These are phyloP conservation scores for Novumbra hubbsi DNA, from an alignment of 2,797 vertebrate species.

Conservation along the genomic window DNA sequence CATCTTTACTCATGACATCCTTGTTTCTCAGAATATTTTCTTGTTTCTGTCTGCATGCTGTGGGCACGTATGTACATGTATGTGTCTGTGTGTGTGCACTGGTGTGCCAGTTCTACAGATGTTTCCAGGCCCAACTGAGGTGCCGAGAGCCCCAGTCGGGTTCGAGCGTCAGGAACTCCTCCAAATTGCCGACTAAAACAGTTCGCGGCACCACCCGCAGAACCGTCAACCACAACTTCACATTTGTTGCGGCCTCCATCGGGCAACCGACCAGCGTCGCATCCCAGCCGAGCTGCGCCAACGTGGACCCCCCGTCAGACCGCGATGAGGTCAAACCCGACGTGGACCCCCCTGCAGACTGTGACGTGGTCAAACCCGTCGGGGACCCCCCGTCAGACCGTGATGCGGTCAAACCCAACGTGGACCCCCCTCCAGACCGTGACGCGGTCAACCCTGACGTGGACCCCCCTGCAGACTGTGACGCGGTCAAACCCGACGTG, in stretches of 20 bases:
- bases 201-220: slow-evolving; percentile 39
- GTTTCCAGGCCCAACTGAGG: slow-evolving; percentile 69
- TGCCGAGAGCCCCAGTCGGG: slow-evolving; percentile 59
- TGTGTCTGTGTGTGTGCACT: slow-evolving; percentile 8
- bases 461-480: slow-evolving; percentile 50
- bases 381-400: no score
- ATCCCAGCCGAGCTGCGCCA: slow-evolving; percentile 45
- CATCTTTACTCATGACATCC: background rate
- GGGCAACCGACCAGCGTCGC: slow-evolving; percentile 48
- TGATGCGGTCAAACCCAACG: slow-evolving; percentile 45
- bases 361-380: slow-evolving; percentile 45
- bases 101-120: slow-evolving; percentile 76
- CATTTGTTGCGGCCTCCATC: slow-evolving; percentile 65
- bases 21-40: background rate
- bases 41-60: slow-evolving; percentile 1
- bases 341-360: no score
- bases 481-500: no score
- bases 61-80: background rate
- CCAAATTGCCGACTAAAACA: slow-evolving; percentile 63
- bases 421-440: slow-evolving; percentile 49
- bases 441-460: no score
- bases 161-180: slow-evolving; percentile 70
- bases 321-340: slow-evolving; percentile 54
- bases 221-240: slow-evolving; percentile 54
- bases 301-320: slow-evolving; percentile 50